Percentiles rank a stretch among this genome's conserved stretches.
Evolutionary conservation across 2,113 vertebrate genomes (phyloP).

Genomic region (Neoarius graeffei): DNA sequence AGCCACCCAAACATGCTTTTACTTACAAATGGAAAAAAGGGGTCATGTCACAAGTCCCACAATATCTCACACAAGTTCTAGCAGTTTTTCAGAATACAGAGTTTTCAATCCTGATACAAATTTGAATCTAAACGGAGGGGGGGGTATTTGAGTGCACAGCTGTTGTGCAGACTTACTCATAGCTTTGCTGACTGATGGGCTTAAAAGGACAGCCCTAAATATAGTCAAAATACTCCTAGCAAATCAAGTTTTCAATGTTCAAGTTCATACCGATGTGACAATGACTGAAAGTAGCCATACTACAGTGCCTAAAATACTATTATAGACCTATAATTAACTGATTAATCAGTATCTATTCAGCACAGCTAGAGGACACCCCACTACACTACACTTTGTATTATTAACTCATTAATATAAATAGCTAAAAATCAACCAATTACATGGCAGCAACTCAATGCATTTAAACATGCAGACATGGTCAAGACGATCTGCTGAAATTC

Average conservation of each 20-base stretch:
- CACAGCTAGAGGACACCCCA: neutral
- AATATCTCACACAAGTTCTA: neutral
- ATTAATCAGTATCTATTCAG: neutral
- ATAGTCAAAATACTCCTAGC: neutral
- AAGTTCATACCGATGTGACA: neutral
- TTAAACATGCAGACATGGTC: too few species aligned
- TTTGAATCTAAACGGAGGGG: neutral
- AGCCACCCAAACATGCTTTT: neutral
- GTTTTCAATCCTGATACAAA: neutral
- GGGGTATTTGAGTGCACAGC: slow-evolving; percentile 23
- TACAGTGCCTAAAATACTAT: neutral
- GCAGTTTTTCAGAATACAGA: neutral
- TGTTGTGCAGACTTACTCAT: neutral
- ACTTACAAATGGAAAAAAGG: neutral
- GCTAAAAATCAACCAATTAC: too few species aligned
- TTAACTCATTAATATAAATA: too few species aligned
- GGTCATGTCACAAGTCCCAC: neutral
- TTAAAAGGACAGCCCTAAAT: slow-evolving; percentile 10
- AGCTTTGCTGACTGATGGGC: neutral
- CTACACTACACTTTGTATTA: neutral
- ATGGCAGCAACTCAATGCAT: too few species aligned
- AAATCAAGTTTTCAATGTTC: neutral
- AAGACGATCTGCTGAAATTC: too few species aligned
- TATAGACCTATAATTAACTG: too few species aligned
- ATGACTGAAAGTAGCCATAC: neutral